Evolutionary conservation across 2,113 vertebrate species (phyloP), one percentile per base, ranked within the genome.

Genomic region (Gallinago paraguaiae): DNA sequence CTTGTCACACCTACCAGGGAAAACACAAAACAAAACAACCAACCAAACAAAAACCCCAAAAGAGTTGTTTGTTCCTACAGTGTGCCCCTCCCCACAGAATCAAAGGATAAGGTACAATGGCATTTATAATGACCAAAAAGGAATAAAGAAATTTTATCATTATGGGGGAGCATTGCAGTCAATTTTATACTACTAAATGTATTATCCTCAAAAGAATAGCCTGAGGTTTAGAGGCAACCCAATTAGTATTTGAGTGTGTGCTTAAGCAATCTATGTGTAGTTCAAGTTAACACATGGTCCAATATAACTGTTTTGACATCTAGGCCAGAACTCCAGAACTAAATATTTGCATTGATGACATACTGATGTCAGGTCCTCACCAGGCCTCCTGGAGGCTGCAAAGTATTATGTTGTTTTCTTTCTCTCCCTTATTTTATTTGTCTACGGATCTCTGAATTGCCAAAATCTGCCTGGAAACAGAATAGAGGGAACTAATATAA

Each of bases 381-480:
- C 33, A 89, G 60, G 6, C 5, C 76, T 87, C 82, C 64, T 59
- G 33, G 18, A 94, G 63, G 41, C 59, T 86, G 31, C 10, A 30
- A 78, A 81, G 2, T 25, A 23, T 35, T 60, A 63, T 4, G 8
- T 4, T 72, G 24, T n/a, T 74, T 80, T 82, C 28, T 75, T 95
- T 60, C 18, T 45, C 65, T 8, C 31, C 46, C 12, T 30, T 37
- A 46, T 31, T 82, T 82, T 50, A 13, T 53, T 70, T 85, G 75
- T 57, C 57, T 48, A 50, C 28, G 28, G 8, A n/a, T 50, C 13
- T 79, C 17, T 51, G 17, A 39, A 13, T 51, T 85, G 86, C 43
- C 60, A 86, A 92, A 86, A 81, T 82, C 90, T 76, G 51, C 56
- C 90, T 85, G 31, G 76, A 91, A 95, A 92, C 23, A 39, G 64